These are phyloP conservation scores for Herminia tarsipennalis DNA, from an alignment of 2,888 invertebrate genomes.

Conservation along the genomic window DNA sequence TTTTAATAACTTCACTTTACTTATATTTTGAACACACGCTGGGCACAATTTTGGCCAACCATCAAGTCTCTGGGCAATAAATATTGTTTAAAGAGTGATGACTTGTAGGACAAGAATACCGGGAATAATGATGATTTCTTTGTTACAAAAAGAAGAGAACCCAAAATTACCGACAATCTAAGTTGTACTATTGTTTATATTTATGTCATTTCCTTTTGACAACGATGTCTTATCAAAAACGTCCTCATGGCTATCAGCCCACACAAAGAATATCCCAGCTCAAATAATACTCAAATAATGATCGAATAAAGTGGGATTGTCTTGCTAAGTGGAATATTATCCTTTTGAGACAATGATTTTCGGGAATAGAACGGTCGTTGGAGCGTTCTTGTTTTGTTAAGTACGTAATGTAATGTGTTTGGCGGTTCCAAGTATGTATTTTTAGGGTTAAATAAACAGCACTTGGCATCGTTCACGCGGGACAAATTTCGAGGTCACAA, in stretches of 20 bases:
- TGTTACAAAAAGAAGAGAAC: no score
- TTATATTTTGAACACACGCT: no score
- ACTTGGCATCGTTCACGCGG: conserved; percentile 8
- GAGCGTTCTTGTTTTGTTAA: conserved; percentile 39
- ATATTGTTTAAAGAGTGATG: no score
- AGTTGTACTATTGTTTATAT: conserved; percentile 20
- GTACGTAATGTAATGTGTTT: conserved; percentile 34
- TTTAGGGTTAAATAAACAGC: conserved; percentile 31
- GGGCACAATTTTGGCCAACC: no score
- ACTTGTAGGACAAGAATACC: no score
- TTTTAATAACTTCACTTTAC: no score
- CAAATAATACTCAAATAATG: conserved; percentile 53
- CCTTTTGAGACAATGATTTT: conserved; percentile 57
- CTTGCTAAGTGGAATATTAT: conserved; percentile 59
- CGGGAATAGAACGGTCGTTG: conserved; percentile 31
- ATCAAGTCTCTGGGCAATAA: no score
- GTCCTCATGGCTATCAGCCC: conserved; percentile 36
- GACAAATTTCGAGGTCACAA: not conserved
- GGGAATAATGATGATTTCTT: no score
- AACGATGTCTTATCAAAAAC: conserved; percentile 37
- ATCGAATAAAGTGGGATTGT: conserved; percentile 54
- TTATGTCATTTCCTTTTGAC: conserved; percentile 26
- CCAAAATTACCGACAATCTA: not conserved
- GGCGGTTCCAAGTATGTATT: conserved; percentile 29
- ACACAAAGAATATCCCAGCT: conserved; percentile 40